phyloP scores from a whole-genome alignment of 2,888 invertebrate genomes.

The Agonum fuliginosum region DNA sequence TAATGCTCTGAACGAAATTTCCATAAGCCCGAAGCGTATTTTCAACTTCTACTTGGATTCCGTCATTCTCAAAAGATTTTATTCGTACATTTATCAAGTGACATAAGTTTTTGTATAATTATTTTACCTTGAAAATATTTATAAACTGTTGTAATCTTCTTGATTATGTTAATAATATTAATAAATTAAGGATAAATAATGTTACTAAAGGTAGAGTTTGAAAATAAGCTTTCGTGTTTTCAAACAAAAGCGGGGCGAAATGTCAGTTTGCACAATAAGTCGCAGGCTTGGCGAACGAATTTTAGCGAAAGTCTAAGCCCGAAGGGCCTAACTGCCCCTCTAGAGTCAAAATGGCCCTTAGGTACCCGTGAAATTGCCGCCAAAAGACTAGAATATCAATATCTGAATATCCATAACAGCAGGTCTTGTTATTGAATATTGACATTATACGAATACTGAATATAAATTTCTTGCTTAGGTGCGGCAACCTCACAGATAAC shows the following conservation, averaged over 20 bases:
- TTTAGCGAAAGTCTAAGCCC: neutral
- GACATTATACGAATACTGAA: neutral
- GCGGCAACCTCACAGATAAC: no score
- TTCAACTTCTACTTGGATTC: neutral
- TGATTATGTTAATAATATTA: no score
- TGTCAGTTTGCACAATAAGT: constrained; percentile 33
- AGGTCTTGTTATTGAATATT: no score
- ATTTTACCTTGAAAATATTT: neutral
- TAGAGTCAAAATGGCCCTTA: no score
- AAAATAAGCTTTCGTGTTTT: neutral
- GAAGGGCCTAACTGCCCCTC: neutral
- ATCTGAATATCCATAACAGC: neutral
- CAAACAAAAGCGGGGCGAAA: constrained; percentile 25
- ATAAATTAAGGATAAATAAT: no score
- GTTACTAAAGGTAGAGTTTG: neutral
- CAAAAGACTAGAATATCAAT: constrained; percentile 11
- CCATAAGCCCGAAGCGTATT: constrained; percentile 14
- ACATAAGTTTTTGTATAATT: neutral
- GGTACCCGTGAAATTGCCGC: constrained; percentile 1
- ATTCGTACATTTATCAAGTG: no score
- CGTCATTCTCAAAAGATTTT: no score
- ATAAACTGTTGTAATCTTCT: no score
- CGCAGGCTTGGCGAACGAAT: neutral
- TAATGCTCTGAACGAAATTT: constrained; percentile 1
- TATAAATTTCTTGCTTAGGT: no score